These are phyloP conservation scores for Toxotes jaculatrix DNA, from an alignment of 2,113 vertebrate genomes.

Conservation along the genomic window DNA sequence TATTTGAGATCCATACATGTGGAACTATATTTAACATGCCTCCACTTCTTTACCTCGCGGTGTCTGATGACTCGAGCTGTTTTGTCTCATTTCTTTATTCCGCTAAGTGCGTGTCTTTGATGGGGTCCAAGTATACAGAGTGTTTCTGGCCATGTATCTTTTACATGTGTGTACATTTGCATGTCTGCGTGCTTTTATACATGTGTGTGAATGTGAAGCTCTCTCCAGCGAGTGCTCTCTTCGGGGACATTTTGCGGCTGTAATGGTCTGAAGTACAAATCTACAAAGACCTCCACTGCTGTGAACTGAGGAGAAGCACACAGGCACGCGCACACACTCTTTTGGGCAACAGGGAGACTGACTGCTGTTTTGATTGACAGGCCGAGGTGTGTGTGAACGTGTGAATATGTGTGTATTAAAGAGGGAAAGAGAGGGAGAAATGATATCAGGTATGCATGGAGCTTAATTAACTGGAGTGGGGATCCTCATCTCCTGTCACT, in stretches of 20 bases:
- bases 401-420: constrained; percentile 19
- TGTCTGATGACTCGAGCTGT: neutral
- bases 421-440: constrained; percentile 13
- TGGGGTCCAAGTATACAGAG: neutral
- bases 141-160: constrained; percentile 5
- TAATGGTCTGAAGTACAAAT: constrained; percentile 69
- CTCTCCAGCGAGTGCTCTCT: constrained; percentile 24
- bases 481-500: constrained; percentile 49
- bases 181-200: neutral
- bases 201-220: neutral
- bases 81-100: constrained; percentile 19
- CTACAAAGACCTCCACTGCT: constrained; percentile 62
- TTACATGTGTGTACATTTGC: neutral
- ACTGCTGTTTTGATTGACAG: constrained; percentile 66
- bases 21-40: constrained; percentile 1
- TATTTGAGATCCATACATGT: constrained; percentile 19
- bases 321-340: constrained; percentile 30
- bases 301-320: constrained; percentile 53
- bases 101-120: constrained; percentile 35
- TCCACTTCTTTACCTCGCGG: constrained; percentile 2
- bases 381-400: constrained; percentile 10
- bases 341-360: constrained; percentile 46
- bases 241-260: constrained; percentile 58
- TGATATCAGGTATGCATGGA: constrained; percentile 49
- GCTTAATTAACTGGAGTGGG: constrained; percentile 63